These are phyloP conservation scores for Sycobia sp. DNA, from an alignment of 1,140 invertebrate genomes.

Conservation along the genomic window DNA sequence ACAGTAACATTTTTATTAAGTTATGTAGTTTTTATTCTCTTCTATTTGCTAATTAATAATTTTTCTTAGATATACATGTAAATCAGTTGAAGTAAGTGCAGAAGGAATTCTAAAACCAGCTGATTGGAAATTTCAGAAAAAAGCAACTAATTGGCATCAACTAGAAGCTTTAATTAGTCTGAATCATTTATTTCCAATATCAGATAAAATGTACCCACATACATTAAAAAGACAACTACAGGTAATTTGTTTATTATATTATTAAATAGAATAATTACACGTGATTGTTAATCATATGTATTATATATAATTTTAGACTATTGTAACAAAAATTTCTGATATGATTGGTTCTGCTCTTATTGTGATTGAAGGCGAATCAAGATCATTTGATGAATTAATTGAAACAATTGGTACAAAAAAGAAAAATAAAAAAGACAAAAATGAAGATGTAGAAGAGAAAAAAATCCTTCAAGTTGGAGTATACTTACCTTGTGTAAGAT, in stretches of 20 bases:
- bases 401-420: slow-evolving; percentile 65
- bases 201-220: slow-evolving; percentile 63
- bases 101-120: slow-evolving; percentile 60
- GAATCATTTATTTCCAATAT: slow-evolving; percentile 69
- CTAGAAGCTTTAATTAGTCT: slow-evolving; percentile 74
- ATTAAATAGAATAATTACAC: not conserved
- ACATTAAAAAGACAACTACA: slow-evolving; percentile 71
- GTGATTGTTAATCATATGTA: no score
- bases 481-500: slow-evolving; percentile 73
- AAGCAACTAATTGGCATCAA: slow-evolving; percentile 70
- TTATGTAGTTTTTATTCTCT: not conserved
- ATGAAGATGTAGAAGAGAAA: slow-evolving; percentile 53
- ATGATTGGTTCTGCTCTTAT: slow-evolving; percentile 65
- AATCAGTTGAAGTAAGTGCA: slow-evolving; percentile 47
- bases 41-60: slow-evolving; percentile 47
- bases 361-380: slow-evolving; percentile 68
- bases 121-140: slow-evolving; percentile 70
- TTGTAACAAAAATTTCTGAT: slow-evolving; percentile 46
- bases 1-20: slow-evolving; percentile 47
- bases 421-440: slow-evolving; percentile 59
- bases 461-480: slow-evolving; percentile 61
- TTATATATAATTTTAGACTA: slow-evolving; percentile 46
- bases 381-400: slow-evolving; percentile 62
- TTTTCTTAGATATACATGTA: slow-evolving; percentile 51
- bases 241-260: slow-evolving; percentile 53